A percentile compares a stretch with the other conserved stretches of the same genome.
phyloP scores from a whole-genome alignment of 2,797 vertebrate genomes.

The Trachops cirrhosus region DNA sequence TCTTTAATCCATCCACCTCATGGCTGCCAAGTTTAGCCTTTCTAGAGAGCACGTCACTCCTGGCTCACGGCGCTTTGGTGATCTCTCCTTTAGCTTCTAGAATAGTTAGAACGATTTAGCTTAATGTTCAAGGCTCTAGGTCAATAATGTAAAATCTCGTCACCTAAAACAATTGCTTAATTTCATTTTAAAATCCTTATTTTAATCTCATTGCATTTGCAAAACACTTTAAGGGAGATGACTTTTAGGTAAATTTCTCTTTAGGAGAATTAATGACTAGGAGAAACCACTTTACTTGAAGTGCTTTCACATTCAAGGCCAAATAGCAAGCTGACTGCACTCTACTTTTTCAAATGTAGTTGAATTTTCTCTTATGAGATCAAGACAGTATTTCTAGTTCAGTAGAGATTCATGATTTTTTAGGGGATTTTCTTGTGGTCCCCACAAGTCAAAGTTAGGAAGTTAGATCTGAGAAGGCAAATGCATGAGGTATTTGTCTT shows the following conservation, averaged over 20 bases:
- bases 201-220: slow-evolving; percentile 36
- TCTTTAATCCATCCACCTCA: not conserved
- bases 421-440: not conserved
- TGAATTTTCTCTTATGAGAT: not conserved
- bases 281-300: slow-evolving; percentile 18
- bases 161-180: not conserved
- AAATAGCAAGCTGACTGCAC: not conserved
- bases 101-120: not conserved
- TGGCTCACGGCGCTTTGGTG: not conserved
- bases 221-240: slow-evolving; percentile 5
- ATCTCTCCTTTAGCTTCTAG: not conserved
- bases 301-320: slow-evolving; percentile 29
- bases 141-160: slow-evolving; percentile 1
- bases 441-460: not conserved
- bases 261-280: not conserved
- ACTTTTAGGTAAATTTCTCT: slow-evolving; percentile 27
- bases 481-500: not conserved
- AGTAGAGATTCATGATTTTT: not conserved
- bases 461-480: not conserved
- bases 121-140: not conserved
- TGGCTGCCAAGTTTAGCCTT: not conserved
- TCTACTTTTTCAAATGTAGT: not conserved
- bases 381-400: not conserved
- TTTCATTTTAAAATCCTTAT: slow-evolving; percentile 17
- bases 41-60: not conserved